These are phyloP conservation scores for Pissodes strobi DNA, from an alignment of 1,140 invertebrate genomes.

Conservation along the genomic window DNA sequence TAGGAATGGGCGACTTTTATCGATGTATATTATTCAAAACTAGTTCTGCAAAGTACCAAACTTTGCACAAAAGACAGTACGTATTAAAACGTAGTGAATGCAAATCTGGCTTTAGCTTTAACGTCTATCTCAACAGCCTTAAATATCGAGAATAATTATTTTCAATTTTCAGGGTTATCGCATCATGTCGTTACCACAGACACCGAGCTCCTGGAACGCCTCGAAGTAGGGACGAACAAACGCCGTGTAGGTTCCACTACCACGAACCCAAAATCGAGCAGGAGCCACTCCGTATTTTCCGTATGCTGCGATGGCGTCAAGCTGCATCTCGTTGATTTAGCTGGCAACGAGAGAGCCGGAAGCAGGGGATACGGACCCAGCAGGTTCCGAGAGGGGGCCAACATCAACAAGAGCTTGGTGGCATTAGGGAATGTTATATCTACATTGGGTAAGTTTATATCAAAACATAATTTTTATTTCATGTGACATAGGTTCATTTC, in stretches of 20 bases:
- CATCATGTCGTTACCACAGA: conserved; percentile 59
- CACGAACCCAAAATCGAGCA: conserved; percentile 62
- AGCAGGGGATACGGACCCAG: conserved; percentile 42
- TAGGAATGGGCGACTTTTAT: too few relatives aligned
- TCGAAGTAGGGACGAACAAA: conserved; percentile 58
- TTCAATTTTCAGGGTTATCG: conserved; percentile 58
- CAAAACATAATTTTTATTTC: too few relatives aligned
- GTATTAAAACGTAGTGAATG: too few relatives aligned
- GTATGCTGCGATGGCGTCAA: conserved; percentile 58
- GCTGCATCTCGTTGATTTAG: conserved; percentile 70
- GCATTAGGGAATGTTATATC: conserved; percentile 80
- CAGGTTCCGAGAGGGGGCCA: conserved; percentile 74
- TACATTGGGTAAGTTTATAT: conserved; percentile 68
- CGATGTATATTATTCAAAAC: too few relatives aligned
- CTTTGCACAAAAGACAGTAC: too few relatives aligned
- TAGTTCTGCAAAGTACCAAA: too few relatives aligned
- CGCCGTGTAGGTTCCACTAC: conserved; percentile 60
- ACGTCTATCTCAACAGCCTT: too few relatives aligned
- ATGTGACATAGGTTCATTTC: too few relatives aligned
- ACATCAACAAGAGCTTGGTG: conserved; percentile 82
- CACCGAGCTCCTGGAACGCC: conserved; percentile 56
- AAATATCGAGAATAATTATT: not conserved
- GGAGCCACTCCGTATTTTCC: conserved; percentile 69
- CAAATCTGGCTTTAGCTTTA: too few relatives aligned
- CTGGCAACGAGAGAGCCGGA: conserved; percentile 59